Conservation (phyloP, 2,888 invertebrate genomes). For the Zhengitettix transpicula region DNA sequence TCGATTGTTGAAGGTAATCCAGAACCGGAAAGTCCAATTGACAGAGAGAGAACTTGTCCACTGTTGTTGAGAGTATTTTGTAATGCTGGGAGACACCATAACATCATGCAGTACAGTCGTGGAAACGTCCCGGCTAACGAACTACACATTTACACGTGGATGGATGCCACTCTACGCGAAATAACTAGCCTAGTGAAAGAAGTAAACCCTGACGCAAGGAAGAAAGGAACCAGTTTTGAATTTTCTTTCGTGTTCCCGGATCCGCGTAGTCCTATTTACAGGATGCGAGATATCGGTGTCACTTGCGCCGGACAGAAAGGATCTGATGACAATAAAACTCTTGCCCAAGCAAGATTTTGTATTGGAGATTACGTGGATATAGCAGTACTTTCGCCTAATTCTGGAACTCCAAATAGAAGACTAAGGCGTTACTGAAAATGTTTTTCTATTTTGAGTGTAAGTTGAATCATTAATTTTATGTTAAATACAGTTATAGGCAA, state of each 20-base stretch:
- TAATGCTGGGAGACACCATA: constrained; percentile 78
- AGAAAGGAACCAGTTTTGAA: constrained; percentile 92
- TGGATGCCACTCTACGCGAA: constrained; percentile 89
- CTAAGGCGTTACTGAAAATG: no score
- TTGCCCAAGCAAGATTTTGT: constrained; percentile 54
- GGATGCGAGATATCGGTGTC: constrained; percentile 86
- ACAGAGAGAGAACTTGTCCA: constrained; percentile 52
- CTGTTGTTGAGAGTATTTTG: constrained; percentile 85
- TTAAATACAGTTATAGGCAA: no score
- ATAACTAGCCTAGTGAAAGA: constrained; percentile 93
- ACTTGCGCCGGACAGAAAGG: constrained; percentile 86
- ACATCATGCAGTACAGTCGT: constrained; percentile 72
- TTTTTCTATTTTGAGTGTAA: no score
- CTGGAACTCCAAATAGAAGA: constrained; percentile 22
- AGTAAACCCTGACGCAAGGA: constrained; percentile 91
- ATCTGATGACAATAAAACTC: constrained; percentile 84
- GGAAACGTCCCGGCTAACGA: constrained; percentile 93
- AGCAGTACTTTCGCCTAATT: constrained; percentile 72
- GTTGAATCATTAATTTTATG: no score
- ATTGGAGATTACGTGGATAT: constrained; percentile 97
- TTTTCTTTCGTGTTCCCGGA: constrained; percentile 84
- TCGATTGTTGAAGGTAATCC: no score
- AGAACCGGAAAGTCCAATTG: no score
- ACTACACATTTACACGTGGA: constrained; percentile 96
- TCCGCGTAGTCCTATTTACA: constrained; percentile 46